Base-by-base conservation (phyloP, 2,113 vertebrate genomes). In the Taurulus bubalis region DNA sequence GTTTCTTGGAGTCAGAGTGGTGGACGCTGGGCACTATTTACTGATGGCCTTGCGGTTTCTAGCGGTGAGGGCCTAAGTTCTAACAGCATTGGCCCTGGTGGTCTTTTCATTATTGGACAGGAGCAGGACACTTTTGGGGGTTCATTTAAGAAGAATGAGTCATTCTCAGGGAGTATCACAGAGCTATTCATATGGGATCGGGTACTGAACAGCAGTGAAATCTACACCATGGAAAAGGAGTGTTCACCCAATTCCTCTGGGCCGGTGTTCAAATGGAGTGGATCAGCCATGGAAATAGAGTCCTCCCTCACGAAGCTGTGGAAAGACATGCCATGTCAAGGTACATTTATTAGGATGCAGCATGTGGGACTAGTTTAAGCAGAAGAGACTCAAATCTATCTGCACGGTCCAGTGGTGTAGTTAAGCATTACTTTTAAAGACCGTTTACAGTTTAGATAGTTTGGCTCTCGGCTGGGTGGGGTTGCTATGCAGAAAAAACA, bases 131-230 rank as follows among this genome's bases (percentile, higher is more conserved):
- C 83, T 16, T 91, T 91, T 40, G 92, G 90, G 56, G 82, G 86
- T 58, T 88, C 87, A 11, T 94, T 93, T 77, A 92, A 84, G 56
- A 87, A 75, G 12, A 55, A 90, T 42, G 86, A 93, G 64, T 93
- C 95, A 64, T 95, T 95, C 85, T 94, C 90, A 30, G 94, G 95
- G 34, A 95, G 87, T 72, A 87, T 95, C 82, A 94, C 94, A 9
- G 90, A 95, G 76, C 89, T 95, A 47, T 85, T 95, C 91, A 89
- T 96, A 83, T 96, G 95, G 95, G 86, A 95, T 75, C 86, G 91
- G 32, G 92, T 84, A 28, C 84, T 96, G 83, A 84, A 85, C 53
- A 69, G 64, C 85, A 77, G 69, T 0, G 91, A 95, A 91, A 94
- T 95, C 58, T 16, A 26, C 78, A 70, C 82, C 71, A 92, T 95